Conservation (phyloP, 2,888 invertebrate species). For the Panopea generosa region DNA sequence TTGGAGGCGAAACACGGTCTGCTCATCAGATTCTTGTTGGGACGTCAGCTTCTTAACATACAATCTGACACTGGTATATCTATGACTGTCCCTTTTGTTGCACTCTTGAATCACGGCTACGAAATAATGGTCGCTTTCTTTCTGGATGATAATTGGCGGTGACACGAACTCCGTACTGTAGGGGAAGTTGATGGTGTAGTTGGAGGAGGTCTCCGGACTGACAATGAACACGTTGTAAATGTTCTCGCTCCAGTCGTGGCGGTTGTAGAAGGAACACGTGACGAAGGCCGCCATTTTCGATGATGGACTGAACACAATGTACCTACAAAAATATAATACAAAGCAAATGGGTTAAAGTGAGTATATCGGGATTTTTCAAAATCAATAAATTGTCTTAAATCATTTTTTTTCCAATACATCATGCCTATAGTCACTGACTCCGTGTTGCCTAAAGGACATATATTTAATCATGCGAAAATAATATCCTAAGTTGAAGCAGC, state of each 20-base stretch:
- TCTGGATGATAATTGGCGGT: constrained; percentile 62
- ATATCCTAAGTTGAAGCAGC: no score
- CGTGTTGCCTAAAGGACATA: no score
- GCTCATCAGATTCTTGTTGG: constrained; percentile 29
- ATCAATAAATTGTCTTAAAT: no score
- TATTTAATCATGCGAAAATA: no score
- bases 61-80: constrained; percentile 60
- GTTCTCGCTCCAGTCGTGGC: constrained; percentile 72
- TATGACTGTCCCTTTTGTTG: constrained; percentile 47
- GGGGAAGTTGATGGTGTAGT: constrained; percentile 66
- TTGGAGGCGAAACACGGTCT: constrained; percentile 51
- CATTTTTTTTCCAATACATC: no score
- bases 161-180: constrained; percentile 70
- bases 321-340: constrained; percentile 45
- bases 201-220: constrained; percentile 56
- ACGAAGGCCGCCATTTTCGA: constrained; percentile 69
- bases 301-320: constrained; percentile 68
- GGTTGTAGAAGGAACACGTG: constrained; percentile 68
- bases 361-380: no score
- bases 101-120: constrained; percentile 69
- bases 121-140: constrained; percentile 50
- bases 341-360: no score
- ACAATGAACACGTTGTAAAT: constrained; percentile 68
- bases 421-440: no score
- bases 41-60: constrained; percentile 56